Conservation (phyloP, 2,113 vertebrate species). For the Verasper variegatus region DNA sequence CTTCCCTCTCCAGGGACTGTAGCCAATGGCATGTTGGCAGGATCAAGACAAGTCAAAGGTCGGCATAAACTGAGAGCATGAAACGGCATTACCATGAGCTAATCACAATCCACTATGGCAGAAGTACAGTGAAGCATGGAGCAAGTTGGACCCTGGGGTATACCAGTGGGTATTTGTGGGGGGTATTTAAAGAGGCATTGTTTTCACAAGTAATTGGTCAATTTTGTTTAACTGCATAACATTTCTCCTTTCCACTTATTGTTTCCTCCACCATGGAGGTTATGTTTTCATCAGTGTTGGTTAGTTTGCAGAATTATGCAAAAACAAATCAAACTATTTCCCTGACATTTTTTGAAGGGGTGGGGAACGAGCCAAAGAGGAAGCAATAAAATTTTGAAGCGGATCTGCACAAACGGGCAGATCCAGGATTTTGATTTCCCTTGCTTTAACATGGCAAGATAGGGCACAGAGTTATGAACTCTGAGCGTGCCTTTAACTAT, state of each 20-base stretch:
- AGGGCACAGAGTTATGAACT: no score
- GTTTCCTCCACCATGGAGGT: no score
- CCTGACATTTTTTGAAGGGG: no score
- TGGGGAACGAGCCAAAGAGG: no score
- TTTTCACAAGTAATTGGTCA: neutral
- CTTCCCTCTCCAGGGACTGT: conserved; percentile 23
- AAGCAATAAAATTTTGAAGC: no score
- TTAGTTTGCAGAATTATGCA: no score
- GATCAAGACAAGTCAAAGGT: conserved; percentile 67
- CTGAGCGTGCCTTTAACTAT: no score
- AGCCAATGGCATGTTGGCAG: conserved; percentile 52
- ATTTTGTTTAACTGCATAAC: neutral
- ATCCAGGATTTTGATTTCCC: no score
- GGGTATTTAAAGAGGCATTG: neutral
- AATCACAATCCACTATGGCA: conserved; percentile 31
- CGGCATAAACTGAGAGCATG: conserved; percentile 27
- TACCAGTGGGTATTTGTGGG: neutral
- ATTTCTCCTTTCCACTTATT: neutral
- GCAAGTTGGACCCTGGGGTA: neutral
- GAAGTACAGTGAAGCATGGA: conserved; percentile 18
- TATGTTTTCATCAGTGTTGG: no score
- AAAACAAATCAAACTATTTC: no score
- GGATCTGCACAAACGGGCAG: no score
- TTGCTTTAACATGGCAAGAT: no score
- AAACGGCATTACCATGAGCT: conserved; percentile 53